A percentile compares a stretch with the other conserved stretches of the same genome.
Evolutionary conservation across 1,140 invertebrate genomes (phyloP).

Genomic region (Drosophila sulfurigaster): DNA sequence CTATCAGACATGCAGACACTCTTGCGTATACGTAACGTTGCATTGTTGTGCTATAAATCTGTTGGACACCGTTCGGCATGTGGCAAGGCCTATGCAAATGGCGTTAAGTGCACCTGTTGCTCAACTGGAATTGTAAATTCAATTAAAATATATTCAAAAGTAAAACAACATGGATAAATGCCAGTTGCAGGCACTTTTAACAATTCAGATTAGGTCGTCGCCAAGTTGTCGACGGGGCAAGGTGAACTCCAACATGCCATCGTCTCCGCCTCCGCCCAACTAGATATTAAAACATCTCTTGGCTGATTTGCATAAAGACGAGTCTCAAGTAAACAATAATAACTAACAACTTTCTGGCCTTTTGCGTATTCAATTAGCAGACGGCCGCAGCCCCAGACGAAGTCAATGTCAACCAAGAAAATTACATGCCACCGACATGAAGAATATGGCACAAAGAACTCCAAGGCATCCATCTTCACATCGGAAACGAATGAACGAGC

Average conservation of each 20-base stretch:
- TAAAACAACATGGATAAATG: conserved; percentile 34
- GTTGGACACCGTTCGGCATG: conserved; percentile 13
- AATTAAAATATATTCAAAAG: conserved; percentile 43
- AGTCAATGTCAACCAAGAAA: neutral
- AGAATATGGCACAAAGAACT: conserved; percentile 2
- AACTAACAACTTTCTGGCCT: conserved; percentile 35
- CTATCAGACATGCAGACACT: neutral
- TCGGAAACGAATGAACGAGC: no score
- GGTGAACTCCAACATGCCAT: conserved; percentile 12
- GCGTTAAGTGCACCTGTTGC: conserved; percentile 63
- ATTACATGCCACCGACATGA: neutral
- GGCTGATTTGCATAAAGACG: conserved; percentile 37
- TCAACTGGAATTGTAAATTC: conserved; percentile 21
- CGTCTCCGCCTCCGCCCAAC: neutral
- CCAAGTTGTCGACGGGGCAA: neutral
- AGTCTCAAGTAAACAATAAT: conserved; percentile 47
- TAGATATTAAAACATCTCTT: conserved; percentile 26
- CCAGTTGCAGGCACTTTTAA: conserved; percentile 15
- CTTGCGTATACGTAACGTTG: neutral
- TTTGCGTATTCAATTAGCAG: conserved; percentile 58
- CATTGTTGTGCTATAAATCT: conserved; percentile 12
- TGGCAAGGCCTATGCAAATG: conserved; percentile 16
- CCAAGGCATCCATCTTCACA: conserved; percentile 2
- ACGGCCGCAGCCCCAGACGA: neutral
- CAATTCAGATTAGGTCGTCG: conserved; percentile 20